Conservation (phyloP, 2,113 vertebrate species). For the Indicator maculatus region DNA sequence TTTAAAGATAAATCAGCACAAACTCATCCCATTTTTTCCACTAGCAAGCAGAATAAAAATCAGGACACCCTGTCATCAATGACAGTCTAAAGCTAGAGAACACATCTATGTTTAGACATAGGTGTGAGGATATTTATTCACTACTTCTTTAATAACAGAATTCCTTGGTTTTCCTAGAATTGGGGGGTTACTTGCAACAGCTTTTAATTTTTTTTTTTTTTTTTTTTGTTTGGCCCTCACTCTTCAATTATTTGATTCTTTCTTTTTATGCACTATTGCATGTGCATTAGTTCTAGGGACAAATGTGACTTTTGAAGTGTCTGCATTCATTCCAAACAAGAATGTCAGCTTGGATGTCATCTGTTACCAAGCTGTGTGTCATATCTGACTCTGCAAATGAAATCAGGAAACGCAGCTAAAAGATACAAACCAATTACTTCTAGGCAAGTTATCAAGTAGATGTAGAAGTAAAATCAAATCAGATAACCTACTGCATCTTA, state of each 20-base stretch:
- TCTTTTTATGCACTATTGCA: not conserved
- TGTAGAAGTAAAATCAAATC: conserved; percentile 36
- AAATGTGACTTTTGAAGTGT: not conserved
- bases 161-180: not conserved
- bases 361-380: not conserved
- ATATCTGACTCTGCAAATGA: not conserved
- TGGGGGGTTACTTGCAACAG: not conserved
- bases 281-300: not conserved
- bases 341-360: not conserved
- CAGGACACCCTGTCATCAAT: not conserved
- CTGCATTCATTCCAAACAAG: not conserved
- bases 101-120: not conserved
- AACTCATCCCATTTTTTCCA: not conserved
- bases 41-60: not conserved
- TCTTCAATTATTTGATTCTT: not conserved
- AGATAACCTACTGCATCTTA: conserved; percentile 37
- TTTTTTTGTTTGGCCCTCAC: not conserved
- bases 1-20: not conserved
- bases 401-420: not conserved
- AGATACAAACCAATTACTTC: not conserved
- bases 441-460: conserved; percentile 12
- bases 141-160: not conserved
- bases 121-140: not conserved
- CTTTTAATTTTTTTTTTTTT: too few relatives aligned
- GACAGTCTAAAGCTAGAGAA: not conserved